Evolutionary conservation across 2,113 vertebrate genomes (phyloP).

Genomic region (Saccopteryx bilineata): DNA sequence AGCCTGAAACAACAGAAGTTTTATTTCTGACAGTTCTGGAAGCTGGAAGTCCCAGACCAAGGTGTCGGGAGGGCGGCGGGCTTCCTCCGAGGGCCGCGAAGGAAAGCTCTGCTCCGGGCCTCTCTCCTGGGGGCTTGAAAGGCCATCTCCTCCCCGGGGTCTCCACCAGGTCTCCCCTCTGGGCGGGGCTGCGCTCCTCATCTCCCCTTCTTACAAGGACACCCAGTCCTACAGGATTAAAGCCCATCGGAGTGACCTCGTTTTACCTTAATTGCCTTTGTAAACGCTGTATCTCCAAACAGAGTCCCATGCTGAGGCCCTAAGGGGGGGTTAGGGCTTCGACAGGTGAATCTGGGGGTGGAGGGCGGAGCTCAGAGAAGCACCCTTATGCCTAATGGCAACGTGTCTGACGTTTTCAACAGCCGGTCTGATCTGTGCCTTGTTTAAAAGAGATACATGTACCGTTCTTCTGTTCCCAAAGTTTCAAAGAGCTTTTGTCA

Average conservation of each 20-base stretch:
- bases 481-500: constrained; percentile 3
- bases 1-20: background rate
- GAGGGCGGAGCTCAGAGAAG: background rate
- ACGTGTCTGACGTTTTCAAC: background rate
- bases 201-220: background rate
- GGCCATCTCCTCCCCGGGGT: background rate
- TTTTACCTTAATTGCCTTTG: background rate
- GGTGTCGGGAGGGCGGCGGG: no score
- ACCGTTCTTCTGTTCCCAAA: background rate
- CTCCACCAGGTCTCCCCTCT: background rate
- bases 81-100: background rate
- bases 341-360: background rate
- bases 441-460: background rate
- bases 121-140: background rate
- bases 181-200: background rate
- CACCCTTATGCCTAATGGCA: background rate
- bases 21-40: background rate
- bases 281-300: background rate
- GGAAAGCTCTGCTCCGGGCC: background rate
- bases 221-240: background rate
- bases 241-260: background rate
- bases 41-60: background rate
- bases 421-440: background rate
- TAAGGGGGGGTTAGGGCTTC: background rate
- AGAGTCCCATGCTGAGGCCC: background rate